phyloP scores from a whole-genome alignment of 2,797 vertebrate species.

The Crocidura indochinensis region DNA sequence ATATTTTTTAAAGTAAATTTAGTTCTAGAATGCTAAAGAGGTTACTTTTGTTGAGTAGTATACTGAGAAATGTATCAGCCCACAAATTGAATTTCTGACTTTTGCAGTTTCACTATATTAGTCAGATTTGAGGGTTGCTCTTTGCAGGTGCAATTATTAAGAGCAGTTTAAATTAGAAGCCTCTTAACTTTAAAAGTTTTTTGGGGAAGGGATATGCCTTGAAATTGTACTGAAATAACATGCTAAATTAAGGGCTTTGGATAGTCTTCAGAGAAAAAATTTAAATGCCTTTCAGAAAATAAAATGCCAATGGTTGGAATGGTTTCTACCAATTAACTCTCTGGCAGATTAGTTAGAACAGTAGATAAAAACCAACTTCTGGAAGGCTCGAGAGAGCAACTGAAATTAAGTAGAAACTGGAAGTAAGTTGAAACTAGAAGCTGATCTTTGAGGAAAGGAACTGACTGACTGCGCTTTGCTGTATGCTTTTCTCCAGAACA shows the following conservation, averaged over 20 bases:
- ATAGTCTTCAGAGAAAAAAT: neutral
- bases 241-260: neutral
- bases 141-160: neutral
- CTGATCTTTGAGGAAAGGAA: neutral
- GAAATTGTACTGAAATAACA: neutral
- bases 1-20: too few relatives aligned
- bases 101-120: neutral
- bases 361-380: neutral
- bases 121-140: neutral
- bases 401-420: neutral
- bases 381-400: neutral
- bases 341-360: neutral
- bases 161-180: neutral
- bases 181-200: neutral
- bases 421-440: neutral
- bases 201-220: neutral
- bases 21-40: neutral
- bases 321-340: neutral
- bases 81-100: constrained; percentile 1
- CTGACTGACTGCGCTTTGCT: neutral
- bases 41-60: neutral
- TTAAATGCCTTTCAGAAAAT: constrained; percentile 18
- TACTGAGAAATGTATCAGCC: neutral
- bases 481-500: neutral
- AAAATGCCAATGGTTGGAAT: neutral